A percentile compares a stretch with the other conserved stretches of the same genome.
phyloP scores from a whole-genome alignment of 2,888 invertebrate species.

The Erebia epiphron region DNA sequence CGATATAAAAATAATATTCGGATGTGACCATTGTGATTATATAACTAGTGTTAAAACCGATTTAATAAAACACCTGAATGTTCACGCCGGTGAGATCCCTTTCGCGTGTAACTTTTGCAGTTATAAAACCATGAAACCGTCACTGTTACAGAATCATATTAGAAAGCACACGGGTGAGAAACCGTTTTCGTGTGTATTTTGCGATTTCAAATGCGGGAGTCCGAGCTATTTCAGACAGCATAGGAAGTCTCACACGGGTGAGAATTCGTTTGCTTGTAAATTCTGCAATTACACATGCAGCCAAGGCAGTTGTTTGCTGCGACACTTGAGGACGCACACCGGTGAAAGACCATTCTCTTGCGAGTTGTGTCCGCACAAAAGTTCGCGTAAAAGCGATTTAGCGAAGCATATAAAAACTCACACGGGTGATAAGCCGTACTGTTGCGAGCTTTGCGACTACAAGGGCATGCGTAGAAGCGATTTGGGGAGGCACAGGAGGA shows the following conservation, averaged over 20 bases:
- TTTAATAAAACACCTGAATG: not conserved
- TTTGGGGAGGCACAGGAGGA: not conserved
- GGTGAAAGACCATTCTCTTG: not conserved
- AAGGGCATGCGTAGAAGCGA: not conserved
- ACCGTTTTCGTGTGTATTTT: not conserved
- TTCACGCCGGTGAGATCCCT: not conserved
- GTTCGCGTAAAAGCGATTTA: too few species aligned
- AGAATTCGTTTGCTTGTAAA: not conserved
- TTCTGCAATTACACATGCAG: not conserved
- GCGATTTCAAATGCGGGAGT: not conserved
- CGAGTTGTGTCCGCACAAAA: not conserved
- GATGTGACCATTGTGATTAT: slow-evolving; percentile 1
- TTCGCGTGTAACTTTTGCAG: not conserved
- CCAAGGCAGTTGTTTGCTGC: not conserved
- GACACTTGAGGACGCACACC: not conserved
- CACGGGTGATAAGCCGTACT: too few species aligned
- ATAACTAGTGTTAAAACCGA: not conserved
- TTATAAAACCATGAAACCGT: not conserved
- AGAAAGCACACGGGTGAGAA: slow-evolving; percentile 11
- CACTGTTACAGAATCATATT: not conserved
- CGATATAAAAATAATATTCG: not conserved
- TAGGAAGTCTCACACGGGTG: not conserved
- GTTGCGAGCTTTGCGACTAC: too few species aligned
- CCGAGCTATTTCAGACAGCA: not conserved
- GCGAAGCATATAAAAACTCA: too few species aligned